Conservation (phyloP, 2,113 vertebrate species). For the Carassius carassius region DNA sequence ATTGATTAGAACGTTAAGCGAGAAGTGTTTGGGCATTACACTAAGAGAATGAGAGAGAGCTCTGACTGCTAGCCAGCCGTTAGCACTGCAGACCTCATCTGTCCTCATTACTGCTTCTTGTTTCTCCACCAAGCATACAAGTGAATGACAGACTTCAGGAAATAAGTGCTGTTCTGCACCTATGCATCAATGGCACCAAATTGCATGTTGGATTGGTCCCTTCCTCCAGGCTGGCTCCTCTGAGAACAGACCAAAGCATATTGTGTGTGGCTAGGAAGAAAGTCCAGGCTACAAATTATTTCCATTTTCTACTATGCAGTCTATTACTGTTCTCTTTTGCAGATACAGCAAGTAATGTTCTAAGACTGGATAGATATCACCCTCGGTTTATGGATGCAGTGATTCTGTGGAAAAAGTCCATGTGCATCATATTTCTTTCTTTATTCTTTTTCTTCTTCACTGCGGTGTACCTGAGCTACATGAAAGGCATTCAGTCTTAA, state of each 20-base stretch:
- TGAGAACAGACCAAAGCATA: conserved; percentile 50
- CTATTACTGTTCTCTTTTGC: conserved; percentile 13
- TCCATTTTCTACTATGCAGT: background rate
- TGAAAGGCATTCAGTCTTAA: background rate
- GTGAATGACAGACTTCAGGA: conserved; percentile 58
- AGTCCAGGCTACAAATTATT: conserved; percentile 8
- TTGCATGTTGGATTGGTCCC: conserved; percentile 70
- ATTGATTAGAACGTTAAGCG: conserved; percentile 34
- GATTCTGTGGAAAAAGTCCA: background rate
- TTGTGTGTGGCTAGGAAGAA: conserved; percentile 1
- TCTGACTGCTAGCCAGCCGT: conserved; percentile 27
- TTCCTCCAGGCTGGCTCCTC: conserved; percentile 61
- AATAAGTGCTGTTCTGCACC: conserved; percentile 35
- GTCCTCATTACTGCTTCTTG: conserved; percentile 51
- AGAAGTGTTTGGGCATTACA: conserved; percentile 12
- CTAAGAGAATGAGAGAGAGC: conserved; percentile 34
- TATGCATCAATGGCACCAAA: conserved; percentile 72
- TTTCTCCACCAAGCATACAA: conserved; percentile 52
- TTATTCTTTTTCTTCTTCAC: background rate
- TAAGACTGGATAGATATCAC: conserved; percentile 22
- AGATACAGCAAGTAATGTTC: conserved; percentile 6
- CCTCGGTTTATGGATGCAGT: background rate
- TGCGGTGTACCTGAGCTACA: conserved; percentile 12
- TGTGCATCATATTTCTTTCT: background rate
- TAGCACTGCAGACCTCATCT: conserved; percentile 56